Evolutionary conservation across 2,113 vertebrate genomes (phyloP).

Genomic region (Piaya cayana): DNA sequence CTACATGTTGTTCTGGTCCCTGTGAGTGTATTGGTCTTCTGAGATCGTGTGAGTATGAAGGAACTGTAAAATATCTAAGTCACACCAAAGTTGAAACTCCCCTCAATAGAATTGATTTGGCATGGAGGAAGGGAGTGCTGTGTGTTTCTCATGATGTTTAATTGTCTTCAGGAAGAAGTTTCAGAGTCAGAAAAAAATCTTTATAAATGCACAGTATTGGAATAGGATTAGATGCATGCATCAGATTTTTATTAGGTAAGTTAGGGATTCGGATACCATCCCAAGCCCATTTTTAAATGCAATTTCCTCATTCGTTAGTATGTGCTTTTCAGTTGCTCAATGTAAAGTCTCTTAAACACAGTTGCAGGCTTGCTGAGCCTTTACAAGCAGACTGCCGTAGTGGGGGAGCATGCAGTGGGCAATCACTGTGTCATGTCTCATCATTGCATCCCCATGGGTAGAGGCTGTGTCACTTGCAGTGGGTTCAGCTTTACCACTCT

Average conservation of each 20-base stretch:
- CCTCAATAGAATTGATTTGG: not conserved
- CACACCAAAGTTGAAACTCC: not conserved
- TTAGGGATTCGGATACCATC: not conserved
- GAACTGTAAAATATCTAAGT: not conserved
- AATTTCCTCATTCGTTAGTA: not conserved
- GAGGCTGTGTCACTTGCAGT: not conserved
- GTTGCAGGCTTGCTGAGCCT: not conserved
- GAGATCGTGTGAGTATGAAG: not conserved
- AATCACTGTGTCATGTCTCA: fast-evolving
- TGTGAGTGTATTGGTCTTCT: not conserved
- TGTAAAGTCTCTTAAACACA: not conserved
- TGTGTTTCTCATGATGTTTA: not conserved
- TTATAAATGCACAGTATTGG: not conserved
- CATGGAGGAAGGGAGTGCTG: not conserved
- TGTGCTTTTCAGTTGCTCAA: not conserved
- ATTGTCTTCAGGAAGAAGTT: not conserved
- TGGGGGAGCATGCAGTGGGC: fast-evolving
- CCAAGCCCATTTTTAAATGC: not conserved
- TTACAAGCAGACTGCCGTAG: not conserved
- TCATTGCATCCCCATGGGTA: fast-evolving
- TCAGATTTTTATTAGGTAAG: not conserved
- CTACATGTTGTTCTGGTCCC: not conserved
- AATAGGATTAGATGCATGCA: not conserved
- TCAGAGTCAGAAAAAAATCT: not conserved
- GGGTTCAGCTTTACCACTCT: not conserved